Base-by-base conservation (phyloP, 64 coral and sea anemone genomes). In the Astreopora myriophthalma region DNA sequence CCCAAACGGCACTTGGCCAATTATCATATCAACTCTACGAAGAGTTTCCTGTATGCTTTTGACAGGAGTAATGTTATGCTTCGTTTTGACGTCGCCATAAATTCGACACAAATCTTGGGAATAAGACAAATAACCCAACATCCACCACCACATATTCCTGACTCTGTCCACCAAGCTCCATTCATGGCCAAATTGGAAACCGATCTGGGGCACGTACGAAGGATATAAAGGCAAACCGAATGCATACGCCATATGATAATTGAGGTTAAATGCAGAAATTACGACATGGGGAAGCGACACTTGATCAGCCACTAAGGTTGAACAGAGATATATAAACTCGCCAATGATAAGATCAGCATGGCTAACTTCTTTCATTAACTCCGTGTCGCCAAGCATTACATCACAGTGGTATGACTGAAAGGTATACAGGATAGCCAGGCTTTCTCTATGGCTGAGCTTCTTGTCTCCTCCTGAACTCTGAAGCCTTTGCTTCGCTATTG, bases 21-120 rank as follows among this genome's bases (percentile, higher is more conserved):
- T 64, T 28, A 95, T 11, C 60, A 95, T 28, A 37, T 95, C 93
- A 51, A 58, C 93, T 55, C 34, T 95, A 3, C 39, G 73, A 34
- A 90, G 24, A 8, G 82, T 55, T 60, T 91, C 93, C 31, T 71
- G 39, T 24, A 91, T 80, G 36, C 46, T 87, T 37, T 87, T 91
- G 16, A 73, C 17, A 1, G 88, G 93, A 55, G 34, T 80, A 28
- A 95, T 95, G 42, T 80, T 64, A 51, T 95, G 65, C 32, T 86
- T 91, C 7, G 61, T 8, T 24, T 73, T 90, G 33, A 95, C 19
- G 14, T 86, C 52, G 17, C 57, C 37, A 69, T 69, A 91, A 30
- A 68, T 6, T 5, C 88, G 57, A 33, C 68, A 46, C 22, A 62
- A 31, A 30, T 81, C 24, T 1, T 20, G 29, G 13, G 38, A 11